Base-by-base conservation (phyloP, 2,797 vertebrate species). In the Hoplostethus atlanticus region DNA sequence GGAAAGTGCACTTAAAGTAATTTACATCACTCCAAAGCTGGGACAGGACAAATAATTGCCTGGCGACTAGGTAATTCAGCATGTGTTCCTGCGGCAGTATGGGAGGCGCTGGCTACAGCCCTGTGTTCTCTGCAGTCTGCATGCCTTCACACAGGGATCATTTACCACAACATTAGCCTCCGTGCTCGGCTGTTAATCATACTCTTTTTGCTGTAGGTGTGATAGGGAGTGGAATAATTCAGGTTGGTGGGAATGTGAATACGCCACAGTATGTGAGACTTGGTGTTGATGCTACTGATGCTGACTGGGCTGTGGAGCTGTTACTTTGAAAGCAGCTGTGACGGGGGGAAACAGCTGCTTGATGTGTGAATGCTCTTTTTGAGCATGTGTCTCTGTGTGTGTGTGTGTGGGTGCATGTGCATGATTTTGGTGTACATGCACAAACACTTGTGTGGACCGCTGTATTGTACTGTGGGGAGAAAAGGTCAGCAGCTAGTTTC, bases 1-100 rank as follows among this genome's bases (percentile, higher is more conserved):
- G 90, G 89, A 93, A 94, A 94, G 92, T 93, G 93, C 93, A 93
- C 93, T 95, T 94, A 93, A 94, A 93, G 94, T 94, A 90, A 94
- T 95, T 95, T 94, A 88, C 92, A 92, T 94, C 92, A 89, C 93
- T 93, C 91, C 83, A 83, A 90, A 83, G 79, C 91, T 46, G 87
- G 92, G 91, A 94, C 90, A 88, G 90, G 90, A 92, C 92, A 92
- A 94, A 93, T 95, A 94, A 95, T 94, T 93, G 93, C 89, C 84
- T 84, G 80, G 90, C 82, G 81, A 90, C 91, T 84, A 88, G 87
- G 89, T 92, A 91, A 93, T 93, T 94, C 89, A 81, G 83, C 77
- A 77, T 89, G 84, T 82, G 81, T 16, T 51, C 71, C 77, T 55
- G 68, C 13, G 6, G 58, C 62, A 81, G 74, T 51, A 6, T 28